Evolutionary conservation across 2,888 invertebrate species (phyloP).

Genomic region (Drosophila pegasa): DNA sequence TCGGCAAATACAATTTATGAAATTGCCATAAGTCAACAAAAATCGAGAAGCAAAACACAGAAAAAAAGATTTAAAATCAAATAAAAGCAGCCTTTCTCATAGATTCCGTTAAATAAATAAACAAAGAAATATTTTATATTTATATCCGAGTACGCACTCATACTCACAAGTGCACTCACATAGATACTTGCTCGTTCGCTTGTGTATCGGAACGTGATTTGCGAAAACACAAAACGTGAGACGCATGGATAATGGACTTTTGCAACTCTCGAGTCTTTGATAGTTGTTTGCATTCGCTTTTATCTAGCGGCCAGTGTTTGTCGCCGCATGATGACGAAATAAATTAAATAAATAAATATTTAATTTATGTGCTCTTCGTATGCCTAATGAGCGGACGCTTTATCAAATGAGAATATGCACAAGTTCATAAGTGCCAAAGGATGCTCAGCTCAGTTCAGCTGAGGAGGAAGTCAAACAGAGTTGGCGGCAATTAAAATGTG

Average conservation of each 20-base stretch:
- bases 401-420: neutral
- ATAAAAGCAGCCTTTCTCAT: conserved; percentile 8
- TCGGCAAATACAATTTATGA: neutral
- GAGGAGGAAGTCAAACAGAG: conserved; percentile 27
- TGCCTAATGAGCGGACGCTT: conserved; percentile 19
- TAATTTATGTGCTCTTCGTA: conserved; percentile 43
- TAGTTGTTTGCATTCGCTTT: conserved; percentile 28
- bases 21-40: conserved; percentile 17
- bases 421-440: conserved; percentile 15
- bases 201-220: conserved; percentile 70
- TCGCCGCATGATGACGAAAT: conserved; percentile 23
- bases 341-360: conserved; percentile 20
- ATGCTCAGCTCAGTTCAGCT: conserved; percentile 15
- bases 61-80: neutral
- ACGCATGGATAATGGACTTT: conserved; percentile 54
- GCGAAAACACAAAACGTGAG: conserved; percentile 74
- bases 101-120: conserved; percentile 29
- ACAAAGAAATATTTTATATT: conserved; percentile 10
- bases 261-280: conserved; percentile 24
- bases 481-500: conserved; percentile 47
- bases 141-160: conserved; percentile 26
- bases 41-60: neutral
- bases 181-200: conserved; percentile 35
- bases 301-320: conserved; percentile 28
- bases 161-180: conserved; percentile 39